These are phyloP conservation scores for Oenanthe melanoleuca DNA, from an alignment of 2,113 vertebrate species.

Conservation along the genomic window DNA sequence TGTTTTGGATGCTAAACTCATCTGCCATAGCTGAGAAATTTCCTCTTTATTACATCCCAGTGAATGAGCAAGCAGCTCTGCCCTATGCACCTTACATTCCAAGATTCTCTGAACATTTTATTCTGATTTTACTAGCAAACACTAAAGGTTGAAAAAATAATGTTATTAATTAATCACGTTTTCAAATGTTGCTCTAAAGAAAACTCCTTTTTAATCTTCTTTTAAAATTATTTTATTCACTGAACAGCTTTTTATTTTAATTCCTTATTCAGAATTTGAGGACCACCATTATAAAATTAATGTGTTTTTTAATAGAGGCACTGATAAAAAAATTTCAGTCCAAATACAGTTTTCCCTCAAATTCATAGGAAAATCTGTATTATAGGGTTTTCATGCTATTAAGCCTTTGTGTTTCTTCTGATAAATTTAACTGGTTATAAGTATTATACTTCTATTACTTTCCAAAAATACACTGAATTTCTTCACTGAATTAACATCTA, in stretches of 20 bases:
- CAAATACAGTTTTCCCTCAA: neutral
- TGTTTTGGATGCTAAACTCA: neutral
- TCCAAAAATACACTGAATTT: neutral
- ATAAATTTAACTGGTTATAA: neutral
- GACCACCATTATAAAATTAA: neutral
- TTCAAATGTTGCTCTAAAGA: neutral
- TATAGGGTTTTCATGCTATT: neutral
- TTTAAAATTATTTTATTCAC: neutral
- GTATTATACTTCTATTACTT: neutral
- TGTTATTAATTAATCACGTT: neutral
- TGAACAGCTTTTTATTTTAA: neutral
- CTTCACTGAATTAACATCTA: neutral
- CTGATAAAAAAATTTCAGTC: neutral
- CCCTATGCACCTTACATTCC: neutral
- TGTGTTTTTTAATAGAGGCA: neutral
- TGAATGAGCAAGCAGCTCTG: neutral
- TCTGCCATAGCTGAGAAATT: neutral
- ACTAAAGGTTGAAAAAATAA: neutral
- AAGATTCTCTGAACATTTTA: neutral
- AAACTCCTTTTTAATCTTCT: neutral
- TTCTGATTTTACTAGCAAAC: neutral
- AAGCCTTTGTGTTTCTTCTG: neutral
- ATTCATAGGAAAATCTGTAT: neutral
- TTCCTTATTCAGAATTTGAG: neutral
- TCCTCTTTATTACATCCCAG: neutral